These are phyloP conservation scores for Gallinago media DNA, from an alignment of 2,113 vertebrate species.

Conservation along the genomic window DNA sequence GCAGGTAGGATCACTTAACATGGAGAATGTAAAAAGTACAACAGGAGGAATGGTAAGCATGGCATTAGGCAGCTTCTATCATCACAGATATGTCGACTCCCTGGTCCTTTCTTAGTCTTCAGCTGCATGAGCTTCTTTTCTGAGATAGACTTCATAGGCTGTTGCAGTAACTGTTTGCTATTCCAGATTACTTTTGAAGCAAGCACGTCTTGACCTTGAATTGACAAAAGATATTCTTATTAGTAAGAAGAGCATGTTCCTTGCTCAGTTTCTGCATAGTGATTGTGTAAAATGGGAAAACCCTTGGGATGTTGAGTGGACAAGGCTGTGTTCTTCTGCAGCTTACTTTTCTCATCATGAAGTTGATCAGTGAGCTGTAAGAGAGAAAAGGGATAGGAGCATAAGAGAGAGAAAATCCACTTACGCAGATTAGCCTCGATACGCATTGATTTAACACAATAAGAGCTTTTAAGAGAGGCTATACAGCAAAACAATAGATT, in stretches of 20 bases:
- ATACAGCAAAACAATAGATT: background rate
- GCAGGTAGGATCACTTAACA: background rate
- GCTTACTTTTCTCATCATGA: conserved; percentile 10
- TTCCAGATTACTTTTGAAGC: background rate
- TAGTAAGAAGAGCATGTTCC: background rate
- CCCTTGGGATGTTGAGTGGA: background rate
- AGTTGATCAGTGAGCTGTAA: conserved; percentile 23
- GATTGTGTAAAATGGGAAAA: background rate
- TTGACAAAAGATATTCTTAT: background rate
- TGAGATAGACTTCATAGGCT: background rate
- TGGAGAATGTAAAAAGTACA: background rate
- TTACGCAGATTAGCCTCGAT: background rate
- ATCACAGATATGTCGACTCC: accelerated
- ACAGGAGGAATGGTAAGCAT: accelerated
- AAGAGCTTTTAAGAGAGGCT: conserved; percentile 5
- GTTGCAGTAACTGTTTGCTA: background rate
- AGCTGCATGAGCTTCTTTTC: background rate
- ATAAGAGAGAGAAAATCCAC: background rate
- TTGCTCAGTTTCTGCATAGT: background rate
- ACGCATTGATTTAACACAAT: background rate
- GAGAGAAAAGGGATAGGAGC: background rate
- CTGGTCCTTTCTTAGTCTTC: background rate
- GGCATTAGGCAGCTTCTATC: background rate
- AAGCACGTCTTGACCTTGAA: background rate
- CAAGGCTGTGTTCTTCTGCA: background rate